These are phyloP conservation scores for Ophion ventricosus DNA, from an alignment of 2,888 invertebrate species.

Conservation along the genomic window DNA sequence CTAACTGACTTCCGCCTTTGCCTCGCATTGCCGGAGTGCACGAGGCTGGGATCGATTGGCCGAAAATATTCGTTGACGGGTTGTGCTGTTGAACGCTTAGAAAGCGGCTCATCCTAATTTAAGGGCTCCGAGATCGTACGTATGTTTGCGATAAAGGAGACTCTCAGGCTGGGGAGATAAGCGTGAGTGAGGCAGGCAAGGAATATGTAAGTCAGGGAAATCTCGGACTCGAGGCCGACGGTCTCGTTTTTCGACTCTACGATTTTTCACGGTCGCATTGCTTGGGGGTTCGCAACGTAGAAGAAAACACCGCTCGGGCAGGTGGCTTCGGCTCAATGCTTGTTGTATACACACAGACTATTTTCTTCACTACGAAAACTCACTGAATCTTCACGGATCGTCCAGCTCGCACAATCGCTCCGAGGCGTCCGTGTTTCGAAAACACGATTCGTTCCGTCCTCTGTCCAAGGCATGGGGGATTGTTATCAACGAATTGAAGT, in stretches of 20 bases:
- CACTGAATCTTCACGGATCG: conserved; percentile 68
- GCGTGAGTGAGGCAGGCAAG: background rate
- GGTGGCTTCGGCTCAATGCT: conserved; percentile 48
- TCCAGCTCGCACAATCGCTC: conserved; percentile 66
- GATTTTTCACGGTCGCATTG: conserved; percentile 66
- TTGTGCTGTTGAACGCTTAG: background rate
- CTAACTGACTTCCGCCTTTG: conserved; percentile 1
- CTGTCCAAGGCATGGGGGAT: conserved; percentile 65
- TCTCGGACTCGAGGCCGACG: conserved; percentile 59
- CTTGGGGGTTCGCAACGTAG: conserved; percentile 16
- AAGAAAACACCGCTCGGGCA: conserved; percentile 33
- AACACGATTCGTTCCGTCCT: conserved; percentile 80
- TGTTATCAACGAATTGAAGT: conserved; percentile 74
- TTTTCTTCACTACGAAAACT: conserved; percentile 47
- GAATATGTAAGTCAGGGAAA: background rate
- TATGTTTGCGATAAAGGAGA: background rate
- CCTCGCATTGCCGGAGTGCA: background rate
- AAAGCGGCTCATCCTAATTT: conserved; percentile 2
- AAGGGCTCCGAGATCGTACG: background rate
- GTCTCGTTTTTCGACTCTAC: conserved; percentile 59
- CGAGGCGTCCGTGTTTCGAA: conserved; percentile 78
- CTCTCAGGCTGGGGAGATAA: background rate
- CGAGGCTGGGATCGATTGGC: background rate
- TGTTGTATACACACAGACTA: conserved; percentile 8
- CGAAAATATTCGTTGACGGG: background rate